phyloP scores from a whole-genome alignment of 2,888 invertebrate genomes.

The Rotaria magnacalcarata region DNA sequence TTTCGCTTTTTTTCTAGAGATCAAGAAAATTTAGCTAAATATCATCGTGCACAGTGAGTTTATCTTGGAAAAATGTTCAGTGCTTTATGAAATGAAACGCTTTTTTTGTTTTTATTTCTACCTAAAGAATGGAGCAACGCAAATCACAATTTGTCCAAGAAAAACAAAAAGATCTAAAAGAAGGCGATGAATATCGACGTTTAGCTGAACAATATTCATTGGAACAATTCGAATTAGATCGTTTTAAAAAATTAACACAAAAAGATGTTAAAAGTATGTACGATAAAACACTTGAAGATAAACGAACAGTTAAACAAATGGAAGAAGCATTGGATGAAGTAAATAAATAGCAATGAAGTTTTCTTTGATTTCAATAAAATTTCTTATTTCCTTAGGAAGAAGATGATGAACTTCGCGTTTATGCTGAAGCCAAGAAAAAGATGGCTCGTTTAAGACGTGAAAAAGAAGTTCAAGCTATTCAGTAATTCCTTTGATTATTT shows the following conservation, averaged over 20 bases:
- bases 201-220: slow-evolving; percentile 41
- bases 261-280: slow-evolving; percentile 54
- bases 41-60: not conserved
- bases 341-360: not conserved
- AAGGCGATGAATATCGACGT: slow-evolving; percentile 48
- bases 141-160: slow-evolving; percentile 52
- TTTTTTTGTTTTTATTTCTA: not conserved
- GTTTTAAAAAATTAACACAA: slow-evolving; percentile 46
- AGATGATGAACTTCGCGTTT: slow-evolving; percentile 58
- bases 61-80: not conserved
- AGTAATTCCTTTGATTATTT: slow-evolving; percentile 49
- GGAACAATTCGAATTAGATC: slow-evolving; percentile 52
- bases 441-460: slow-evolving; percentile 57
- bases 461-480: slow-evolving; percentile 55
- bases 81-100: too few relatives aligned
- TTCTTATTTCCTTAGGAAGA: slow-evolving; percentile 52
- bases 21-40: not conserved
- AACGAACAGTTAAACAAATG: slow-evolving; percentile 40
- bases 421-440: slow-evolving; percentile 59
- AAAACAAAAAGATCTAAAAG: slow-evolving; percentile 50
- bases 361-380: not conserved
- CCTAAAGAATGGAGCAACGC: slow-evolving; percentile 48
- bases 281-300: slow-evolving; percentile 38
- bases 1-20: slow-evolving; percentile 48
- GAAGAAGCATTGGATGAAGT: slow-evolving; percentile 50